Conservation (phyloP, 2,113 vertebrate genomes). For the Eurypyga helias region DNA sequence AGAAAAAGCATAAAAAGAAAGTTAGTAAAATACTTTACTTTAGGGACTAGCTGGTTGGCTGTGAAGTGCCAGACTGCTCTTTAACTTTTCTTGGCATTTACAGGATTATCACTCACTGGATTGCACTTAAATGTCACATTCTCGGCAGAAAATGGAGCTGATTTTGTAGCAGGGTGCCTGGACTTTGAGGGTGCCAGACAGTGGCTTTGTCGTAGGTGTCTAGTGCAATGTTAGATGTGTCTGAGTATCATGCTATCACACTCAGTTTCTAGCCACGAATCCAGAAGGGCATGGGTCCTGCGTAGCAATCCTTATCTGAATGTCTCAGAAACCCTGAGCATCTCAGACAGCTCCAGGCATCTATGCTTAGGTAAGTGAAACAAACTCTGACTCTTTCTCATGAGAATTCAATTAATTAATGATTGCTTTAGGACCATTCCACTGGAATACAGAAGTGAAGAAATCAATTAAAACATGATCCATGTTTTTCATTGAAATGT, state of each 20-base stretch:
- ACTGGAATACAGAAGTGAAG: not conserved
- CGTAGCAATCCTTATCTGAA: accelerated
- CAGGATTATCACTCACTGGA: not conserved
- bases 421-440: not conserved
- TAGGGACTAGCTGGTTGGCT: not conserved
- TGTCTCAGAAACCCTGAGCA: not conserved
- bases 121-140: constrained; percentile 11
- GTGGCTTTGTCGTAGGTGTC: not conserved
- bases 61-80: not conserved
- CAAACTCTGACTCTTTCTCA: not conserved
- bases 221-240: not conserved
- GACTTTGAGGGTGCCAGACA: not conserved
- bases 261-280: not conserved
- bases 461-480: not conserved
- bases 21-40: not conserved
- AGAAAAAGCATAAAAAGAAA: constrained; percentile 10
- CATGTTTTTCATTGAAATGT: not conserved
- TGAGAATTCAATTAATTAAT: not conserved
- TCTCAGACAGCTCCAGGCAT: not conserved
- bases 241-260: accelerated
- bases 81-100: not conserved
- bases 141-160: not conserved
- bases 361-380: not conserved
- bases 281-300: not conserved
- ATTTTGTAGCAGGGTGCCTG: not conserved